Evolutionary conservation across 2,888 invertebrate species (phyloP), one percentile per base, ranked within the genome.

Genomic region (Conchocele bisecta): DNA sequence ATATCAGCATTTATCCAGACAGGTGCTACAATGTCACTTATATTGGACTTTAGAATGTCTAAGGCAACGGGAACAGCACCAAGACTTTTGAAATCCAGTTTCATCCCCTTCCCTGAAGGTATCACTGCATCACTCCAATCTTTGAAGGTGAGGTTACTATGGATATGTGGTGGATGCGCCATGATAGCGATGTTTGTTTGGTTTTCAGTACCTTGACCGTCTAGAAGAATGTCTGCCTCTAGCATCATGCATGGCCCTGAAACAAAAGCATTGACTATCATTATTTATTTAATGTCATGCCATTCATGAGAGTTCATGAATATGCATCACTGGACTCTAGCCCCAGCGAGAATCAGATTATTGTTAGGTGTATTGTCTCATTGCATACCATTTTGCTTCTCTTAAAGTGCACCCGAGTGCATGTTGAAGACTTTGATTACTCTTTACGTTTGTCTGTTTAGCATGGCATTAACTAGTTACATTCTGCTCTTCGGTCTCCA

Each of bases 1-100:
- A 97, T 95, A 90, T 97, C 97, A 0, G 97, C 97, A 90, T 97
- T 97, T 64, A 97, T 90, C 96, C 96, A 96, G 3, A 97, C 89
- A 0, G 96, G 96, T 85, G 77, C 76, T 24, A 66, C 65, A 17
- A 83, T 73, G 4, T 29, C 13, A 29, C 28, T 26, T 20, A 44
- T 31, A 28, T 77, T 75, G 22, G 65, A 42, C 5, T 31, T 63
- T 13, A 90, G 70, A 17, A 88, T 75, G 33, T 82, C 54, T 17
- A 92, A 71, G 6, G 88, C 85, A 0, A 89, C 88, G 56, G 85
- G 85, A 0, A 92, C 95, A 0, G 94, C 95, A 31, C 94, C 94
- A 31, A 94, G 93, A 1, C 93, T 93, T 91, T 97, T 97, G 88
- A 97, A 97, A 91, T 97, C 97, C 54, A 97, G 92, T 89, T 97